Percentiles rank a stretch among this genome's conserved stretches.
phyloP scores from a whole-genome alignment of 2,797 vertebrate genomes.

The Halcyon badia region DNA sequence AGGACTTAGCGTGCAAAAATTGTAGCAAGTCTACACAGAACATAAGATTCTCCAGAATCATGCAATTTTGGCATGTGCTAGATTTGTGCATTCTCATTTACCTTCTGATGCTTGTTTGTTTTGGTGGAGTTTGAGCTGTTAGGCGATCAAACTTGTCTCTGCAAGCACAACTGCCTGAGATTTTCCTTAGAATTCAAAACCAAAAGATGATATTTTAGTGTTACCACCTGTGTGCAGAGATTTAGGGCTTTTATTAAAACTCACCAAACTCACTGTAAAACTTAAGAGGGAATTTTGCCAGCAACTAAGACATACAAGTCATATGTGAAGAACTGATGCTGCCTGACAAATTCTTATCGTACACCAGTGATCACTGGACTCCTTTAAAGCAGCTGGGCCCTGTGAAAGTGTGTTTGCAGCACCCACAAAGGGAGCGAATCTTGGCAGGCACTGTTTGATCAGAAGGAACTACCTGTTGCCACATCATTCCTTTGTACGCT shows the following conservation, averaged over 20 bases:
- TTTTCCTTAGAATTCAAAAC: neutral
- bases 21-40: neutral
- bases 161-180: neutral
- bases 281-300: neutral
- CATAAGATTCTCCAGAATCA: neutral
- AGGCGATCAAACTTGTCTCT: neutral
- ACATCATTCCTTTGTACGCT: neutral
- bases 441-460: neutral
- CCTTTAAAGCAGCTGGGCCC: neutral
- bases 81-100: slow-evolving; percentile 8
- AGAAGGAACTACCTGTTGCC: neutral
- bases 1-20: neutral
- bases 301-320: neutral
- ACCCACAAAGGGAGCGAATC: neutral
- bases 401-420: neutral
- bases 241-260: neutral
- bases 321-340: neutral
- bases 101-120: slow-evolving; percentile 35
- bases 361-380: neutral
- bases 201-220: neutral
- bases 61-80: neutral
- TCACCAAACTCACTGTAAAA: neutral
- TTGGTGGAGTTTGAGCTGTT: neutral
- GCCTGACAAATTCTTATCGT: neutral
- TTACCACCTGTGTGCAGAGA: neutral